Base-by-base conservation (phyloP, 2,888 invertebrate species). In the Microplitis deprimator region DNA sequence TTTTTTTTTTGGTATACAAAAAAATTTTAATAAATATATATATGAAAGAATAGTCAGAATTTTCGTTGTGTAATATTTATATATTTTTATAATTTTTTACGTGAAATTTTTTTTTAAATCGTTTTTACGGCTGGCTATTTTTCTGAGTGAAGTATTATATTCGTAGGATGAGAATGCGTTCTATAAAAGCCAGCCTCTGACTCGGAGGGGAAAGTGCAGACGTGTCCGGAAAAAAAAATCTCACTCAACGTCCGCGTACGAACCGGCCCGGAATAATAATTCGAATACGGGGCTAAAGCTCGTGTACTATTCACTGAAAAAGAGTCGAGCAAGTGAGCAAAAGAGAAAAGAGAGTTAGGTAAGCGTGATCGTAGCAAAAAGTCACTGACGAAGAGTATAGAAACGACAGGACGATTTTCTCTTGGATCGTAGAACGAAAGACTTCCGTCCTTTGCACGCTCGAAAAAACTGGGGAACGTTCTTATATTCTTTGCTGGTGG, bases 221-320 rank as follows among this genome's bases (percentile, higher is more conserved):
- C 77, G 74, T 74, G 74, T 62, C 60, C 61, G 38, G 62, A 72
- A 67, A 77, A 67, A 77, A 77, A 74, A 77, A 74, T 74, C 70
- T 70, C 61, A 65, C 69, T 64, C 67, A 16, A 70, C 74, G 70
- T 73, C 16, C 60, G 67, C 40, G 50, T 68, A 68, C 40, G 73
- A 65, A 77, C 73, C 59, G 39, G 20, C 60, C 40, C 38, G 59
- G 77, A 77, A 77, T 77, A 73, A 77, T 77, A 77, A 77, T 77
- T 73, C 68, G 13, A 60, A 60, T 61, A 40, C 29, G 62, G 29
- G 59, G 68, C 41, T 38, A 8, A 39, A 29, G 64, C 62, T 61
- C 61, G 10, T 7, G 40, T 62, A 5, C 50, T 50, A 50, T 13
- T 50, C 50, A 50, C 50, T 50, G 50, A 50, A 50, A 50, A 50